phyloP scores from a whole-genome alignment of 2,797 vertebrate species.

The Tolypeutes matacus region DNA sequence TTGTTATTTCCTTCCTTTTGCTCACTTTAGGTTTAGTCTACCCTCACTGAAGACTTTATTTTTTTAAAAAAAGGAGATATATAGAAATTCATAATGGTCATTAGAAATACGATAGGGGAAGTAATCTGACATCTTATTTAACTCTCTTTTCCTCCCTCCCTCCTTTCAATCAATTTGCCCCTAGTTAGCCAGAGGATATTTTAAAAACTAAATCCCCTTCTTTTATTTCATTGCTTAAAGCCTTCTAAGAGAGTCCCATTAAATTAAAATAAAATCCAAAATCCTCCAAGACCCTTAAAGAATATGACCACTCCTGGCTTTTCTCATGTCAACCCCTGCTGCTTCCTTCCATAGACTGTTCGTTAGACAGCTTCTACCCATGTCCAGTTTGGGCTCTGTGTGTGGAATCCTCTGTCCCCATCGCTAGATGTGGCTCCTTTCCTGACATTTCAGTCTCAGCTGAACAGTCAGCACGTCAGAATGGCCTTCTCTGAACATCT shows the following conservation, averaged over 20 bases:
- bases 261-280: slow-evolving; percentile 54
- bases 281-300: background rate
- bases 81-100: background rate
- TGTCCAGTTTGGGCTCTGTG: background rate
- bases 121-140: background rate
- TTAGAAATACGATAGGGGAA: background rate
- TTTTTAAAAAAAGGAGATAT: slow-evolving; percentile 1
- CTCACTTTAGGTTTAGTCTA: too few relatives aligned
- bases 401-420: background rate
- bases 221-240: slow-evolving; percentile 17
- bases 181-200: background rate
- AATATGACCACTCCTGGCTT: background rate
- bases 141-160: background rate
- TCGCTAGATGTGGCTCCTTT: background rate
- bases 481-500: background rate
- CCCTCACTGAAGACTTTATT: background rate
- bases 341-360: background rate
- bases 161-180: background rate
- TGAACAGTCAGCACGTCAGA: background rate
- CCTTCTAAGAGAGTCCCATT: background rate
- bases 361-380: background rate
- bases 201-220: background rate
- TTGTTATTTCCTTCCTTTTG: too few relatives aligned
- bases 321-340: background rate
- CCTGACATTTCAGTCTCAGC: background rate